A percentile compares a stretch with the other conserved stretches of the same genome.
Conservation (phyloP, 2,888 invertebrate genomes). For the Perizoma affinitatum region DNA sequence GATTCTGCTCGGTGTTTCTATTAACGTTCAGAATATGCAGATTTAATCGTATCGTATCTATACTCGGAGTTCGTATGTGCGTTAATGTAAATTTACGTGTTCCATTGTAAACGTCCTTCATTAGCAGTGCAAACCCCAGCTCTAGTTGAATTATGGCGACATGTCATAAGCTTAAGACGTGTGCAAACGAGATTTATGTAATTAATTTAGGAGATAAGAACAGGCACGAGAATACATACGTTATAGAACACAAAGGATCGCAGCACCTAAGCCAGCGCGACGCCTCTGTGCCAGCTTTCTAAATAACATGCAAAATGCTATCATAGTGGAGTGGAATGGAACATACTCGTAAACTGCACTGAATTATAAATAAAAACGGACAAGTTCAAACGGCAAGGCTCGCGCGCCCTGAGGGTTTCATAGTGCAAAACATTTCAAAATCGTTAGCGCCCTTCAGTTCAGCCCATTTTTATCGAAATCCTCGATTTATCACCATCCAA, state of each 20-base stretch:
- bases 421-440: too few species aligned
- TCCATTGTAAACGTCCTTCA: conserved; percentile 72
- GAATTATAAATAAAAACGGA: neutral
- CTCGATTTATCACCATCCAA: too few species aligned
- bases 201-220: conserved; percentile 83
- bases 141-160: conserved; percentile 78
- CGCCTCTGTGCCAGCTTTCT: conserved; percentile 41
- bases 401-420: too few species aligned
- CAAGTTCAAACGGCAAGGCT: too few species aligned
- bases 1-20: conserved; percentile 1
- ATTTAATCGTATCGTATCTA: conserved; percentile 19
- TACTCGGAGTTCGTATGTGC: conserved; percentile 24
- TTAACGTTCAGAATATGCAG: conserved; percentile 16
- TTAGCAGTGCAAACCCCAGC: conserved; percentile 75
- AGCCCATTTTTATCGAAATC: too few species aligned
- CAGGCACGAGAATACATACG: conserved; percentile 70
- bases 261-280: conserved; percentile 47
- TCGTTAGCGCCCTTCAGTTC: neutral
- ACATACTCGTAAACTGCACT: conserved; percentile 18
- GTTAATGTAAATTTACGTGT: conserved; percentile 39
- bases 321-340: conserved; percentile 33
- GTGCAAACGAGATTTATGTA: conserved; percentile 84
- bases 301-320: conserved; percentile 44
- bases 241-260: conserved; percentile 69
- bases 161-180: conserved; percentile 82